Percentiles rank a stretch among this genome's conserved stretches.
Conservation (phyloP, 2,113 vertebrate species). For the Neolamprologus devosi region DNA sequence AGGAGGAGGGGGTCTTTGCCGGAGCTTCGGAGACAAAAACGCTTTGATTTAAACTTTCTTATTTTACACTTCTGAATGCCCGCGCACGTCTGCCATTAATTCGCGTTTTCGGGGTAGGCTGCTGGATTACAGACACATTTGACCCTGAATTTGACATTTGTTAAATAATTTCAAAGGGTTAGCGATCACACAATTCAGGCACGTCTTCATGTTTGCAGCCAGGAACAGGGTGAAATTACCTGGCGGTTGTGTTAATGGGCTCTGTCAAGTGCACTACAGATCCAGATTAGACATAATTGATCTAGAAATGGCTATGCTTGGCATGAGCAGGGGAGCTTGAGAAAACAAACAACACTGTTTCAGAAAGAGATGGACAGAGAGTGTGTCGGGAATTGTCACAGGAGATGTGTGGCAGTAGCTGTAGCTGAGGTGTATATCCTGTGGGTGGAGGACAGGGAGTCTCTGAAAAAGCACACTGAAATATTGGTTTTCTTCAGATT, state of each 20-base stretch:
- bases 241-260: neutral
- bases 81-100: neutral
- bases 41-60: slow-evolving; percentile 3
- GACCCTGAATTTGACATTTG: neutral
- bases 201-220: neutral
- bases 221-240: neutral
- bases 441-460: neutral
- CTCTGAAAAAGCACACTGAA: neutral
- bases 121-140: neutral
- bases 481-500: neutral
- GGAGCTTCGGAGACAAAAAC: neutral
- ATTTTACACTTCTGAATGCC: neutral
- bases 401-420: neutral
- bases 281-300: neutral
- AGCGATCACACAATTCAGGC: neutral
- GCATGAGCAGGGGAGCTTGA: neutral
- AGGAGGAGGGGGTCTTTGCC: neutral
- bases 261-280: neutral
- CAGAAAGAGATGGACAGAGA: neutral
- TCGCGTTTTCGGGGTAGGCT: neutral
- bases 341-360: neutral
- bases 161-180: neutral
- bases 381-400: neutral
- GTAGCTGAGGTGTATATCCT: neutral
- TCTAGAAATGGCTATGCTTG: neutral